Conservation (phyloP, 2,888 invertebrate genomes). For the Xestia sexstrigata region DNA sequence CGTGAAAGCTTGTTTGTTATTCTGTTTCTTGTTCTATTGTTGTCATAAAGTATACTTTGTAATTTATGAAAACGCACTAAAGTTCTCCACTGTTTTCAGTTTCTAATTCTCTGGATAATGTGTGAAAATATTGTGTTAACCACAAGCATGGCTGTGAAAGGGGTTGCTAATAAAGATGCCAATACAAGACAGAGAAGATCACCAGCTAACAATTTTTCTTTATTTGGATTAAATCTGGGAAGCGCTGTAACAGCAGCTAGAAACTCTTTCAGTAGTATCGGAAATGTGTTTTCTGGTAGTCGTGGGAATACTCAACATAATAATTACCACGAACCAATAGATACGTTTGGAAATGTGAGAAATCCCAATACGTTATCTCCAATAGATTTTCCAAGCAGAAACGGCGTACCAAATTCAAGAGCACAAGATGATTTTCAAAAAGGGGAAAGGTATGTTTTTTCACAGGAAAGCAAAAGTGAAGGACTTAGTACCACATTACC, state of each 20-base stretch:
- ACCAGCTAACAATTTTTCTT: conserved; percentile 47
- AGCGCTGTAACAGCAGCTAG: conserved; percentile 21
- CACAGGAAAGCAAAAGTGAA: conserved; percentile 25
- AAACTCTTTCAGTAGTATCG: conserved; percentile 31
- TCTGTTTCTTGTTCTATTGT: neutral
- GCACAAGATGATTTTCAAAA: neutral
- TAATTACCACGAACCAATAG: conserved; percentile 10
- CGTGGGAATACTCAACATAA: neutral
- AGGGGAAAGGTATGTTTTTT: neutral
- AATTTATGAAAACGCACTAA: conserved; percentile 3
- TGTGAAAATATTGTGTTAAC: conserved; percentile 20
- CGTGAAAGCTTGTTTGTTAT: too few relatives aligned
- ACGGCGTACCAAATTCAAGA: neutral
- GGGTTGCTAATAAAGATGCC: neutral
- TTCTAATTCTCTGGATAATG: conserved; percentile 39
- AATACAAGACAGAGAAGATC: conserved; percentile 47
- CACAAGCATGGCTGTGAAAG: conserved; percentile 23
- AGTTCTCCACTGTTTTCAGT: conserved; percentile 37
- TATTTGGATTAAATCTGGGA: conserved; percentile 51
- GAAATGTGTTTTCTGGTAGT: conserved; percentile 42
- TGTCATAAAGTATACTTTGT: neutral
- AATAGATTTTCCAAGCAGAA: conserved; percentile 1
- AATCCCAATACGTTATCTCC: neutral
- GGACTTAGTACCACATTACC: neutral
- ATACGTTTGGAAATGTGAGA: neutral